These are phyloP conservation scores for Taxidea taxus DNA, from an alignment of 2,113 vertebrate genomes.

Conservation along the genomic window DNA sequence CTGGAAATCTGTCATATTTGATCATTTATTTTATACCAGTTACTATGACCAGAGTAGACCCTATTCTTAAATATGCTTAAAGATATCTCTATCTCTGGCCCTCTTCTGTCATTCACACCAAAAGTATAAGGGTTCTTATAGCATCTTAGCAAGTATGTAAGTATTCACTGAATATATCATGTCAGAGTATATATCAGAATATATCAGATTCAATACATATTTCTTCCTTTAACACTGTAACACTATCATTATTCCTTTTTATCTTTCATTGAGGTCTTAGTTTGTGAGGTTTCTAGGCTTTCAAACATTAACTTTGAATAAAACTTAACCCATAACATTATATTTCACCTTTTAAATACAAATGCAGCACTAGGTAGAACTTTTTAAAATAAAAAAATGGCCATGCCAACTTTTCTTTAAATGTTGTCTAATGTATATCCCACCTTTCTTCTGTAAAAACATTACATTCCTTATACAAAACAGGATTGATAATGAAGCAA, in stretches of 20 bases:
- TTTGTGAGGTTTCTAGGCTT: constrained; percentile 18
- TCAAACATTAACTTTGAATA: constrained; percentile 26
- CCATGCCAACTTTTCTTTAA: constrained; percentile 35
- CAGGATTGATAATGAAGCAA: constrained; percentile 24
- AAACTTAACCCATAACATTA: constrained; percentile 22
- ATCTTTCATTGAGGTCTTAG: neutral
- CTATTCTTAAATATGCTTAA: constrained; percentile 41
- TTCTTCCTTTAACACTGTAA: constrained; percentile 36
- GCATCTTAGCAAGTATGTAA: constrained; percentile 34
- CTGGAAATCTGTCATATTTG: constrained; percentile 38
- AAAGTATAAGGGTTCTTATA: constrained; percentile 23
- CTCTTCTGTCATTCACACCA: neutral
- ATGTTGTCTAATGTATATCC: neutral
- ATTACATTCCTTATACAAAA: neutral
- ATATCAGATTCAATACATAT: constrained; percentile 4
- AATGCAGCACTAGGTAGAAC: constrained; percentile 14
- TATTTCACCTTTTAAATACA: constrained; percentile 37
- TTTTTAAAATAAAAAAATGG: constrained; percentile 15
- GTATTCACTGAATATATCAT: neutral
- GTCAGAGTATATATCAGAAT: too few species aligned
- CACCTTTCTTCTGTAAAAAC: constrained; percentile 27
- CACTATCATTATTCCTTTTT: neutral
- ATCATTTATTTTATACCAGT: constrained; percentile 33
- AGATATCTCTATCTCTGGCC: neutral
- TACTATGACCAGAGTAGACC: constrained; percentile 3